A percentile compares a stretch with the other conserved stretches of the same genome.
phyloP scores from a whole-genome alignment of 1,140 invertebrate species.

The Eciton burchellii region DNA sequence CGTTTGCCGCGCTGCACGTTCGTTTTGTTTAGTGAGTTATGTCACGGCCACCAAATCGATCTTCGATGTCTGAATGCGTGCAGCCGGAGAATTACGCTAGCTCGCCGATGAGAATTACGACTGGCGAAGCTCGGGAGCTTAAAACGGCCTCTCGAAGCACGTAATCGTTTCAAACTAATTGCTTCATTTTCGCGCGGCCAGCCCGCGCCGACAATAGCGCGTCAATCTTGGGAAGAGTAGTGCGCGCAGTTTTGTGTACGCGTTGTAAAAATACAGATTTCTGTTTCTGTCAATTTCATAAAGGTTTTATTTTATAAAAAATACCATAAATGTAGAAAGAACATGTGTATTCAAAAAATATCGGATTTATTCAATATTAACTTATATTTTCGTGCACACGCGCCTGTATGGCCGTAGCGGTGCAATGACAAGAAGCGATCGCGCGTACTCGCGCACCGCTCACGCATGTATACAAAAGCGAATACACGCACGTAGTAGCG shows the following conservation, averaged over 20 bases:
- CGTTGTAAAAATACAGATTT: neutral
- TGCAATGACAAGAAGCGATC: slow-evolving; percentile 22
- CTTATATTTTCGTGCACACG: neutral
- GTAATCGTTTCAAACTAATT: neutral
- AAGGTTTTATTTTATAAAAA: neutral
- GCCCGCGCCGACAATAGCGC: neutral
- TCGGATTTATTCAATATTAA: slow-evolving; percentile 4
- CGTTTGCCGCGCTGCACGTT: slow-evolving; percentile 56
- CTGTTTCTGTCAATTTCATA: neutral
- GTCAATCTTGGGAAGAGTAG: neutral
- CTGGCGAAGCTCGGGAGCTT: neutral
- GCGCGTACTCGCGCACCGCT: neutral
- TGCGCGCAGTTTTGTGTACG: neutral
- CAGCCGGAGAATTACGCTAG: slow-evolving; percentile 40
- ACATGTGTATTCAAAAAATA: slow-evolving; percentile 1
- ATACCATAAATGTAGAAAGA: too few species aligned
- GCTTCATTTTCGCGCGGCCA: neutral
- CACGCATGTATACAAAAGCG: slow-evolving; percentile 49
- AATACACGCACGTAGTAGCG: slow-evolving; percentile 46
- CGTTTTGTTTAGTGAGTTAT: slow-evolving; percentile 62
- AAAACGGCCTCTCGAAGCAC: neutral
- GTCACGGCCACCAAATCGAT: slow-evolving; percentile 61
- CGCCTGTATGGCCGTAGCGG: slow-evolving; percentile 6
- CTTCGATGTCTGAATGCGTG: slow-evolving; percentile 56
- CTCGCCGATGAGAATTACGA: slow-evolving; percentile 37